phyloP scores from a whole-genome alignment of 2,113 vertebrate genomes.

The Orthonyx spaldingii region DNA sequence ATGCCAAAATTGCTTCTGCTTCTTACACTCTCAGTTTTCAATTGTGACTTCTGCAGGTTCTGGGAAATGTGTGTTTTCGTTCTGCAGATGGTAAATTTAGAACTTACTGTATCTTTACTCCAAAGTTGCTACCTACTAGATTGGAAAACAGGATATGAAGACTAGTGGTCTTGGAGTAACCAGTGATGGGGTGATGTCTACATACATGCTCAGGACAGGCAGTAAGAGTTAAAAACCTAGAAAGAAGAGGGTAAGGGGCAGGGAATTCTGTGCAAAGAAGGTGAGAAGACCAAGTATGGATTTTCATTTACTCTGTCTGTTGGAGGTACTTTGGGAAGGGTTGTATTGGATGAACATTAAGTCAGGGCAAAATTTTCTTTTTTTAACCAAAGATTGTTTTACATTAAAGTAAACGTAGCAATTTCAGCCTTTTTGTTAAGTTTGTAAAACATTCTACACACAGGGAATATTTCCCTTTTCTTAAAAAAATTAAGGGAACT shows the following conservation, averaged over 20 bases:
- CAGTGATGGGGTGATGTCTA: neutral
- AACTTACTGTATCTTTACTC: neutral
- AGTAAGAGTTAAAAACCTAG: neutral
- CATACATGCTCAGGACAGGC: neutral
- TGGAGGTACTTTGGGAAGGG: neutral
- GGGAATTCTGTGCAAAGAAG: neutral
- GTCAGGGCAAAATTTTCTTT: neutral
- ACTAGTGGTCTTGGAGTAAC: neutral
- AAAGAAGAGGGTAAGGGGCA: neutral
- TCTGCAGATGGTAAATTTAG: neutral
- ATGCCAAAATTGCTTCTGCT: neutral
- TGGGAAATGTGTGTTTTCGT: neutral
- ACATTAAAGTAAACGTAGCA: accelerated
- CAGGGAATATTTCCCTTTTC: neutral
- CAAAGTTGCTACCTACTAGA: neutral
- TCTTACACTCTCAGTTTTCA: neutral
- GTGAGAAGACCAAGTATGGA: neutral
- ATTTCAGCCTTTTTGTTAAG: neutral
- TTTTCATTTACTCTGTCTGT: neutral
- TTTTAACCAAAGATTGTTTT: neutral
- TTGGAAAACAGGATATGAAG: neutral
- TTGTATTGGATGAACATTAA: neutral
- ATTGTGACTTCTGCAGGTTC: neutral
- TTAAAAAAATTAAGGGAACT: neutral
- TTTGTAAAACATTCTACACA: neutral